Evolutionary conservation across 2,113 vertebrate species (phyloP).

Genomic region (Peromyscus maniculatus): DNA sequence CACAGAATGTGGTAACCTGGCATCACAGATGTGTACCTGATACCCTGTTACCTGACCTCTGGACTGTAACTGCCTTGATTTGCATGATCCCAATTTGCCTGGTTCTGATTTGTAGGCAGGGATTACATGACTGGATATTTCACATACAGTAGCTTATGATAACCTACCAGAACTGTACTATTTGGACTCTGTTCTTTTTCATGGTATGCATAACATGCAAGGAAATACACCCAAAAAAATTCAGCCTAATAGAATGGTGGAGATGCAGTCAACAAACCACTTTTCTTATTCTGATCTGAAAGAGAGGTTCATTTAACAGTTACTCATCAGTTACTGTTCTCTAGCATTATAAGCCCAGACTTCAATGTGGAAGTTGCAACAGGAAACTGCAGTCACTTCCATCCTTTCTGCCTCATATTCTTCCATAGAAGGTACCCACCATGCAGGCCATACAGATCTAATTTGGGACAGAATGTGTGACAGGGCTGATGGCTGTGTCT

Average conservation of each 20-base stretch:
- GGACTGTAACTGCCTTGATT: neutral
- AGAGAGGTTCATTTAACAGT: too few relatives aligned
- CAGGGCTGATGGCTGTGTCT: neutral
- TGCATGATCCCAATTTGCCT: neutral
- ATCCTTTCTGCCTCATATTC: rapidly evolving
- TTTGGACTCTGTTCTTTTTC: neutral
- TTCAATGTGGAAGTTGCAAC: neutral
- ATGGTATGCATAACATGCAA: neutral
- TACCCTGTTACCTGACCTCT: neutral
- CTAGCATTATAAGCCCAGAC: neutral
- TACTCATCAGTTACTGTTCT: neutral
- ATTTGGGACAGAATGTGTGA: rapidly evolving
- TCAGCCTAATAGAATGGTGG: too few relatives aligned
- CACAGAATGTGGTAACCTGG: neutral
- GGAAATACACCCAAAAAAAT: neutral
- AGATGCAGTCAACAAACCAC: neutral
- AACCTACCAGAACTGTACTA: neutral
- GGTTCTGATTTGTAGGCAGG: neutral
- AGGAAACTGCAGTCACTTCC: too few relatives aligned
- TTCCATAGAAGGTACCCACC: rapidly evolving
- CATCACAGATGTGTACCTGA: neutral
- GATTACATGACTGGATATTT: neutral
- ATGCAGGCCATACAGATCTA: too few relatives aligned
- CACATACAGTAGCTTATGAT: neutral
- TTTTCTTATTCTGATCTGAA: neutral